Evolutionary conservation across 1,140 invertebrate genomes (phyloP), one percentile per base, ranked within the genome.

Genomic region (Pygmarrhopalites habei): DNA sequence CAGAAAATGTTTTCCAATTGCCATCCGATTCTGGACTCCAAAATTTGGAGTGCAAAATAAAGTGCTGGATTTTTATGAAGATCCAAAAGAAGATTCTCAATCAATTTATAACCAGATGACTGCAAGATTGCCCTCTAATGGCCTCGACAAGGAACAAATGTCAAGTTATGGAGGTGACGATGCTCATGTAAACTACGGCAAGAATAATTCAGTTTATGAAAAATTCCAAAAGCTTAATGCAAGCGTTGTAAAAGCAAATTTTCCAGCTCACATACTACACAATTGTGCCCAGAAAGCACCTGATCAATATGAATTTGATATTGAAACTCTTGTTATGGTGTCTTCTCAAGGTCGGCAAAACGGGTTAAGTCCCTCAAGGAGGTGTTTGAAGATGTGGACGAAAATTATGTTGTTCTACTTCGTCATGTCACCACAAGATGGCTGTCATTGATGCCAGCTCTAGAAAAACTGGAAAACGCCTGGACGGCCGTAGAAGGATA

Each of bases 261-360:
- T 12, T 21, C 12, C 12, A 23, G 12, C 5, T 21, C 73, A 75
- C 64, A 71, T 74, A 60, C 60, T 75, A 25, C 72, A 75, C 66
- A 75, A 76, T 65, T 30, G 62, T 49, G 63, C 71, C n/a, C 67
- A 75, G 71, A 70, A 46, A n/a, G 66, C 72, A 29, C 64, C 60
- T 49, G 68, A 75, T 68, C 56, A 25, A 1, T 64, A 74, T 29
- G 72, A 71, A 51, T 57, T 74, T 62, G 71, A 73, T 49, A 28
- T 72, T 21, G 67, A 74, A 56, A 51, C 41, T 7, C 56, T 73
- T 25, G 67, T 35, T 73, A 66, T 62, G 67, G 68, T 15, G 68
- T 71, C 62, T 74, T 74, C 49, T 70, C 66, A 39, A 73, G 71
- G 62, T 74, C 73, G 41, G 72, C 69, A 21, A 67, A 71, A 28